These are phyloP conservation scores for Cyprinella venusta DNA, from an alignment of 2,797 vertebrate genomes.

Conservation along the genomic window DNA sequence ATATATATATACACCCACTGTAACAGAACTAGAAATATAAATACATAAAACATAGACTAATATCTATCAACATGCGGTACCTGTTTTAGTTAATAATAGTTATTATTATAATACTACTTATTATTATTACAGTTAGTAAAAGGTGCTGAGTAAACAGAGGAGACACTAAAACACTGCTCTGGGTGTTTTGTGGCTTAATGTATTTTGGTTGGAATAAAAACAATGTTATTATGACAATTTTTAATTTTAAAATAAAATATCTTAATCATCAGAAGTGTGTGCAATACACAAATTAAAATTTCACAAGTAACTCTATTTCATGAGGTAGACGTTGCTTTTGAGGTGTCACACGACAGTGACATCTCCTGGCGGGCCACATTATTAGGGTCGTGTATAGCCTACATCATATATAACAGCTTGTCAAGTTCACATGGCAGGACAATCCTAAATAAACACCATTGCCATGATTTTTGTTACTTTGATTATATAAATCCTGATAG, in stretches of 20 bases:
- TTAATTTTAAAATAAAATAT: not conserved
- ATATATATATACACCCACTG: too few species aligned
- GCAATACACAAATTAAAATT: not conserved
- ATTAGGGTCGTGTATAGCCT: not conserved
- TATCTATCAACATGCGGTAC: not conserved
- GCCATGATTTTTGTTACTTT: not conserved
- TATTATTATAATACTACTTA: not conserved
- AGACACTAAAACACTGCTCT: not conserved
- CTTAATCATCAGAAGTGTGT: not conserved
- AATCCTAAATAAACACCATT: not conserved
- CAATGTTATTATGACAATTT: not conserved
- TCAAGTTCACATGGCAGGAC: not conserved
- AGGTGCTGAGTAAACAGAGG: not conserved
- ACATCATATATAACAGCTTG: not conserved
- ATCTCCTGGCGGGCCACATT: slow-evolving; percentile 54
- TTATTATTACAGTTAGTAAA: not conserved
- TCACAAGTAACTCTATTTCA: not conserved
- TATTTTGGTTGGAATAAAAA: not conserved
- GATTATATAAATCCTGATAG: not conserved
- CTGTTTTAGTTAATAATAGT: not conserved
- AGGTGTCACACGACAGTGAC: slow-evolving; percentile 60
- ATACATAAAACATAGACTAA: not conserved
- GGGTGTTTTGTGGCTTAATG: not conserved
- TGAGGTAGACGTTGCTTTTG: slow-evolving; percentile 1
- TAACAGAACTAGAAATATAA: too few species aligned